Conservation (phyloP, 2,797 vertebrate genomes). For the Lerista edwardsae region DNA sequence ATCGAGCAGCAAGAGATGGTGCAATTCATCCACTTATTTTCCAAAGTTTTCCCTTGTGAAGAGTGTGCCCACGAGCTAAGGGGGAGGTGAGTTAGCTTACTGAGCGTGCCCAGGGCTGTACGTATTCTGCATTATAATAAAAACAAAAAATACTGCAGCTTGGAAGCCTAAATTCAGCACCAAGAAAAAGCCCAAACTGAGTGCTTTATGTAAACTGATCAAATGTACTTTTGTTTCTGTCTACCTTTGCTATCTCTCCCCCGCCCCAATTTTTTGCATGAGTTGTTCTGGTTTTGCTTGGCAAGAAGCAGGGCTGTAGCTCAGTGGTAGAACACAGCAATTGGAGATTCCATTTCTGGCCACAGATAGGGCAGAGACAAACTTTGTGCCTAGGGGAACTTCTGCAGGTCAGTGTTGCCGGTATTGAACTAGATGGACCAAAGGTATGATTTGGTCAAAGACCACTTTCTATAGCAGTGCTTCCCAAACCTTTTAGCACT, state of each 20-base stretch:
- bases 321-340: too few species aligned
- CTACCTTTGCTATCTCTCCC: too few species aligned
- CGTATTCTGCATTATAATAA: background rate
- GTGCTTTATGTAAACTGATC: background rate
- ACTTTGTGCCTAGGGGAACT: too few species aligned
- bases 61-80: constrained; percentile 93
- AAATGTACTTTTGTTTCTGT: background rate
- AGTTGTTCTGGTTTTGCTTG: background rate
- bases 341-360: too few species aligned
- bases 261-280: background rate
- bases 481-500: too few species aligned
- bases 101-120: background rate
- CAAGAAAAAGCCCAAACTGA: background rate
- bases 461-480: too few species aligned
- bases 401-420: too few species aligned
- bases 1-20: constrained; percentile 91
- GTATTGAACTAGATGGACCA: too few species aligned
- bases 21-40: constrained; percentile 92
- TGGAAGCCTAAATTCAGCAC: background rate
- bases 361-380: too few species aligned
- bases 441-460: too few species aligned
- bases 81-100: constrained; percentile 76
- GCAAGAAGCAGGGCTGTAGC: background rate
- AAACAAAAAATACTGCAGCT: background rate
- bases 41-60: constrained; percentile 94